Percentiles rank a stretch among this genome's conserved stretches.
Evolutionary conservation across 2,888 invertebrate genomes (phyloP).

Genomic region (Mongoloraphidia duomilia): DNA sequence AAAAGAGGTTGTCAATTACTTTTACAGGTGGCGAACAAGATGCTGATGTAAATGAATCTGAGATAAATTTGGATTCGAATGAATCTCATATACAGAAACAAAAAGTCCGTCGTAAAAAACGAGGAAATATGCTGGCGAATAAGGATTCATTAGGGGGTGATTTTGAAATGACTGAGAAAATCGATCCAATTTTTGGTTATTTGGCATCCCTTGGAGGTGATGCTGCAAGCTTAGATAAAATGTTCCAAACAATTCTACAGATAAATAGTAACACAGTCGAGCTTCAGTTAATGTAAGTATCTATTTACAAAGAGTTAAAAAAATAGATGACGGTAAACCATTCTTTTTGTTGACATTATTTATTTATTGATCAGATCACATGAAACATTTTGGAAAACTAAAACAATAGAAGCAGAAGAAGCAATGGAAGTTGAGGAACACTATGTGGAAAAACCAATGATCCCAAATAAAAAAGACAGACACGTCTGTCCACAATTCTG

Average conservation of each 20-base stretch:
- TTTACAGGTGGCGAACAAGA: too few species aligned
- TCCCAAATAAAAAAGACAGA: conserved; percentile 26
- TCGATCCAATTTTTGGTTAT: conserved; percentile 46
- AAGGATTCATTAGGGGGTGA: background rate
- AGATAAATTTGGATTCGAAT: too few species aligned
- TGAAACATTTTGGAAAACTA: conserved; percentile 9
- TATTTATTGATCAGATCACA: conserved; percentile 11
- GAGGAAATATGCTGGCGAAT: background rate
- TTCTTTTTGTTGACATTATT: conserved; percentile 25
- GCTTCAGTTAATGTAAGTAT: conserved; percentile 30
- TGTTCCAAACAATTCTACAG: conserved; percentile 42
- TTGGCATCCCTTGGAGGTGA: conserved; percentile 43
- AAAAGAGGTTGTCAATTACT: too few species aligned
- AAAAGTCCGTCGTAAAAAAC: background rate
- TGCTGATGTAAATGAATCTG: too few species aligned
- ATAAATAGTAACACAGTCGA: conserved; percentile 33
- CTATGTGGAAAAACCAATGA: conserved; percentile 17
- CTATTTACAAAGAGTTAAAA: conserved; percentile 10
- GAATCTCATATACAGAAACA: too few species aligned
- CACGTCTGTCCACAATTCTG: conserved; percentile 45
- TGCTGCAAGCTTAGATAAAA: conserved; percentile 43
- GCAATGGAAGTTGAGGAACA: conserved; percentile 4
- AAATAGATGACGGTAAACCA: conserved; percentile 15
- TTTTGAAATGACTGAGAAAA: conserved; percentile 6
- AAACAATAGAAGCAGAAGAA: background rate